A percentile compares a stretch with the other conserved stretches of the same genome.
These are phyloP conservation scores for Grammomys surdaster DNA, from an alignment of 2,113 vertebrate genomes.

Conservation along the genomic window DNA sequence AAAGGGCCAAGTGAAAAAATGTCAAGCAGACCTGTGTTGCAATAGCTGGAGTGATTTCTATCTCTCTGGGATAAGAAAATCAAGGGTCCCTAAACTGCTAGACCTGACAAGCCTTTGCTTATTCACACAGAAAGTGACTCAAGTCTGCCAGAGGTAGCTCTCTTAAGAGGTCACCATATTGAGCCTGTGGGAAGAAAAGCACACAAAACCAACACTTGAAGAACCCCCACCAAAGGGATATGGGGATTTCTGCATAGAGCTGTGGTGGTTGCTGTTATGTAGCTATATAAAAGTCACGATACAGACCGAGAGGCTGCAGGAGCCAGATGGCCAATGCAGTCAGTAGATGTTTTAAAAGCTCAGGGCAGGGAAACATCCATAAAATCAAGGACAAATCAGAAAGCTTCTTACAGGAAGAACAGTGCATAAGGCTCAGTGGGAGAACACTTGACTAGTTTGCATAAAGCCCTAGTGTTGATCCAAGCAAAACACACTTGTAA, in stretches of 20 bases:
- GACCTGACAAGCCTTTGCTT: not conserved
- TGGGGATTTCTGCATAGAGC: not conserved
- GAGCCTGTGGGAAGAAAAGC: not conserved
- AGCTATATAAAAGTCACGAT: not conserved
- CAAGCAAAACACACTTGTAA: no score
- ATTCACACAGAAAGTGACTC: not conserved
- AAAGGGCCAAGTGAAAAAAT: not conserved
- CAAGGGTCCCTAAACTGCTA: not conserved
- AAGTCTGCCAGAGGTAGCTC: not conserved
- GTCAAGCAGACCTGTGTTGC: not conserved
- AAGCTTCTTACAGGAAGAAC: not conserved
- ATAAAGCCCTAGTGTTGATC: not conserved
- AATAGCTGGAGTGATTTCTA: not conserved
- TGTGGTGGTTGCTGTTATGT: not conserved
- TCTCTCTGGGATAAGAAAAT: not conserved
- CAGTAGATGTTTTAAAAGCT: not conserved
- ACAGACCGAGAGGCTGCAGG: not conserved
- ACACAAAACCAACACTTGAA: not conserved
- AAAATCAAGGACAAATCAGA: slow-evolving; percentile 11
- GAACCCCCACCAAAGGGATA: not conserved
- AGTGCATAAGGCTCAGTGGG: not conserved
- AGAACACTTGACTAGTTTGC: not conserved
- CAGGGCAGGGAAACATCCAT: not conserved
- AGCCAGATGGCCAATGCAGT: not conserved
- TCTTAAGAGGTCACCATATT: not conserved